These are phyloP conservation scores for Emys orbicularis DNA, from an alignment of 2,797 vertebrate species.

Conservation along the genomic window DNA sequence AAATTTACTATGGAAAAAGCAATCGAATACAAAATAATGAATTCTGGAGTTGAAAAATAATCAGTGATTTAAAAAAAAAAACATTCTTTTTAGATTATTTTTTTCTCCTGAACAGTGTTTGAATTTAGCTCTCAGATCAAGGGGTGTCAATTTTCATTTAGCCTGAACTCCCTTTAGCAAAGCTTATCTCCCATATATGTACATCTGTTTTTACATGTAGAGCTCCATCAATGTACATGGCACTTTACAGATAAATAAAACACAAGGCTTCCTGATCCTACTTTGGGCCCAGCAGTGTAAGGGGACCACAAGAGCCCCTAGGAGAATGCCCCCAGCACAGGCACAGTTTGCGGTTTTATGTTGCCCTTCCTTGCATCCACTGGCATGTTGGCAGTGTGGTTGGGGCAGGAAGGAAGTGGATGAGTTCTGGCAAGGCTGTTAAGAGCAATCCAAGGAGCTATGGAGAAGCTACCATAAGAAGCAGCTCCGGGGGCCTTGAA, in stretches of 20 bases:
- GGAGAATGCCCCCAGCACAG: not conserved
- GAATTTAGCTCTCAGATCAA: not conserved
- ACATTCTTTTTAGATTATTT: rapidly evolving
- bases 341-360: not conserved
- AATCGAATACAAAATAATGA: not conserved
- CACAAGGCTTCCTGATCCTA: not conserved
- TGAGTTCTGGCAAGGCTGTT: not conserved
- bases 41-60: not conserved
- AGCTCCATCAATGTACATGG: not conserved
- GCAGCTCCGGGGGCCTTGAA: not conserved
- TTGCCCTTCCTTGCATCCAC: not conserved
- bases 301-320: too few species aligned
- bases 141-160: not conserved
- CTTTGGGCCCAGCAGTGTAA: not conserved
- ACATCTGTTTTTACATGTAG: rapidly evolving
- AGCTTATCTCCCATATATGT: not conserved
- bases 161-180: not conserved
- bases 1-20: not conserved
- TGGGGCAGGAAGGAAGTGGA: not conserved
- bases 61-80: not conserved
- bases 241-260: rapidly evolving
- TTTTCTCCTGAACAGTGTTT: not conserved
- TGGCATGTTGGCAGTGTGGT: not conserved
- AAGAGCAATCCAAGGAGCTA: not conserved
- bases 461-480: not conserved